Evolutionary conservation across 2,888 invertebrate species (phyloP).

Genomic region (Conistra vaccinii): DNA sequence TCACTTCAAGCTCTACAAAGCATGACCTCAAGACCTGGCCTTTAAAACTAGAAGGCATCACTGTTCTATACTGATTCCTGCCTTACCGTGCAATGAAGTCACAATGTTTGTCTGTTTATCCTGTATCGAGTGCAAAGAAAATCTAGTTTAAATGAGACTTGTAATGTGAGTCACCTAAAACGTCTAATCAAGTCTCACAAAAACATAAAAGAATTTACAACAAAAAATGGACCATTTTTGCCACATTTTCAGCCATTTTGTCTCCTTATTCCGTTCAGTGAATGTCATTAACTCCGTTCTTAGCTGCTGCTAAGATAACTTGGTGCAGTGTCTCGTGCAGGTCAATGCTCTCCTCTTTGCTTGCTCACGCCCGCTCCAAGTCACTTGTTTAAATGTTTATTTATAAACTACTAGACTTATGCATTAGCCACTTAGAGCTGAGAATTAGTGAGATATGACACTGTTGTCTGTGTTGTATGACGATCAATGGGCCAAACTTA

Average conservation of each 20-base stretch:
- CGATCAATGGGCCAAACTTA: too few species aligned
- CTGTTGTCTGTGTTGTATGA: background rate
- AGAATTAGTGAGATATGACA: slow-evolving; percentile 18
- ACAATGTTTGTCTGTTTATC: background rate
- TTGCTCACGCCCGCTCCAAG: slow-evolving; percentile 34
- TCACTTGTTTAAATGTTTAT: slow-evolving; percentile 58
- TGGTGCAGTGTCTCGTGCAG: slow-evolving; percentile 43
- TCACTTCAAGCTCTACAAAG: slow-evolving; percentile 53
- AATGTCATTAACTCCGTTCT: slow-evolving; percentile 15
- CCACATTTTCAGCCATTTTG: slow-evolving; percentile 33
- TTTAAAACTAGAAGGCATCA: slow-evolving; percentile 39
- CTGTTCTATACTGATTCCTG: slow-evolving; percentile 40
- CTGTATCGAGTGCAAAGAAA: background rate
- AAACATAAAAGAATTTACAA: background rate
- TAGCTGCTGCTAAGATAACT: slow-evolving; percentile 49
- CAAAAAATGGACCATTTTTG: slow-evolving; percentile 3
- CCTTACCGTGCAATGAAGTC: slow-evolving; percentile 5
- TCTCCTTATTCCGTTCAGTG: slow-evolving; percentile 52
- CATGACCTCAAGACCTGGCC: slow-evolving; percentile 51
- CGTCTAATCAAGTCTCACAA: background rate
- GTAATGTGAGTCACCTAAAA: background rate
- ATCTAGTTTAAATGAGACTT: background rate
- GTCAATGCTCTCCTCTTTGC: slow-evolving; percentile 47
- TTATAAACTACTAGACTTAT: slow-evolving; percentile 53
- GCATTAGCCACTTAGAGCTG: slow-evolving; percentile 17